phyloP scores from a whole-genome alignment of 2,797 vertebrate genomes.

The Chiroxiphia lanceolata region DNA sequence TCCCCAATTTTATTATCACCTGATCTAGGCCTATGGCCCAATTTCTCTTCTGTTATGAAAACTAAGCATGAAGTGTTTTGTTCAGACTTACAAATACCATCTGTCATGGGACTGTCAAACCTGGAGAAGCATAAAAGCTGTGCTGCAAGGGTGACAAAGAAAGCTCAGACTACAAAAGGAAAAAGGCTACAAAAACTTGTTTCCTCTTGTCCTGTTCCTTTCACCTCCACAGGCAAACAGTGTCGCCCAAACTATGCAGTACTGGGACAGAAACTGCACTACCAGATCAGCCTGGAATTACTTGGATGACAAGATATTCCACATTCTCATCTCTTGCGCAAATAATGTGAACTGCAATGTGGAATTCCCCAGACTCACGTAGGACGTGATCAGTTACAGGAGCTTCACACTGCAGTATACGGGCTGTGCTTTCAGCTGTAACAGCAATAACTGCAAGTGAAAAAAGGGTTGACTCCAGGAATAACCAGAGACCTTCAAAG shows the following conservation, averaged over 20 bases:
- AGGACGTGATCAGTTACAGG: fast-evolving
- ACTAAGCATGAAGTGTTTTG: background rate
- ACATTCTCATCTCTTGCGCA: conserved; percentile 43
- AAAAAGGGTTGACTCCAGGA: background rate
- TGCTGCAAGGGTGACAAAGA: background rate
- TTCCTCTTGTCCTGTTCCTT: background rate
- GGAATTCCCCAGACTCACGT: background rate
- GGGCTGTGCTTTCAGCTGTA: background rate
- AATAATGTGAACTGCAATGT: fast-evolving
- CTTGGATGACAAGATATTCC: background rate
- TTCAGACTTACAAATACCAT: background rate
- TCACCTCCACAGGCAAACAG: background rate
- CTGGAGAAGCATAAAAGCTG: background rate
- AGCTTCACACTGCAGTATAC: background rate
- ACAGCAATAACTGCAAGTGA: background rate
- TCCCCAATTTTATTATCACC: background rate
- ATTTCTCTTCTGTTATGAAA: background rate
- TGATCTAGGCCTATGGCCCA: background rate
- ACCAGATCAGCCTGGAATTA: background rate
- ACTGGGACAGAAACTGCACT: background rate
- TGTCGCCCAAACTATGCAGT: background rate
- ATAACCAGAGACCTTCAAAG: background rate
- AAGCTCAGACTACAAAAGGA: fast-evolving
- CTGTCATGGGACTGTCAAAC: background rate
- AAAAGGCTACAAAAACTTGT: background rate